Evolutionary conservation across 2,797 vertebrate genomes (phyloP), one percentile per base, ranked within the genome.

Genomic region (Pristis pectinata): DNA sequence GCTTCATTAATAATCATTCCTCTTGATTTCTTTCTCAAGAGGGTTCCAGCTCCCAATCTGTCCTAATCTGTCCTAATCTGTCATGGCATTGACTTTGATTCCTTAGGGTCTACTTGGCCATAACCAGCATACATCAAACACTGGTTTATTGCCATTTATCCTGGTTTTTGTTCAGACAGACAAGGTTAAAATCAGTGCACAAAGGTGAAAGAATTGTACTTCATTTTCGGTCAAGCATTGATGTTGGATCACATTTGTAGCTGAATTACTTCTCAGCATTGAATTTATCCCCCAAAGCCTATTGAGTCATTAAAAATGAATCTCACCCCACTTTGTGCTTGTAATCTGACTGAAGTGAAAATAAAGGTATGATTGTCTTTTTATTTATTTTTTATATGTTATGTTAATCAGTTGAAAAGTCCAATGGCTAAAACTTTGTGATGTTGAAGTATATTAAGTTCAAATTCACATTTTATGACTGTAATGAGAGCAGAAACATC

Each of bases 1-100:
- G 44, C 49, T 94, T 94, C 49, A 56, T 94, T 76, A 94, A 74
- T 76, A 94, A 94, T 94, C 44, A 94, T 74, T 56, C 92, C 41
- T 76, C 92, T 72, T 76, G 72, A 53, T 94, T 74, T 94, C 91
- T n/a, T n/a, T 76, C 92, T 94, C 92, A 74, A 34, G 41, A 76
- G 92, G 92, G 92, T 76, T 67, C 87, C 87, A 91, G 87, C 87
- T 91, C n/a, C 61, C 87, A 91, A 41, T 91, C 87, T 91, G 61
- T 91, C 87, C 87, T 37, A 91, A 41, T 91, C 87, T 91, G 61
- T 91, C 87, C 87, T 37, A 91, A 91, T 91, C 87, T 67, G n/a
- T 91, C 87, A 67, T 37, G 87, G 61, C 64, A 74, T 49, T 74
- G 92, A 94, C 27, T 94, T 94, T 41, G 74, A 76, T 76, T 56